A percentile compares a stretch with the other conserved stretches of the same genome.
Evolutionary conservation across 2,797 vertebrate genomes (phyloP).

Genomic region (Pyrocephalus nanus): DNA sequence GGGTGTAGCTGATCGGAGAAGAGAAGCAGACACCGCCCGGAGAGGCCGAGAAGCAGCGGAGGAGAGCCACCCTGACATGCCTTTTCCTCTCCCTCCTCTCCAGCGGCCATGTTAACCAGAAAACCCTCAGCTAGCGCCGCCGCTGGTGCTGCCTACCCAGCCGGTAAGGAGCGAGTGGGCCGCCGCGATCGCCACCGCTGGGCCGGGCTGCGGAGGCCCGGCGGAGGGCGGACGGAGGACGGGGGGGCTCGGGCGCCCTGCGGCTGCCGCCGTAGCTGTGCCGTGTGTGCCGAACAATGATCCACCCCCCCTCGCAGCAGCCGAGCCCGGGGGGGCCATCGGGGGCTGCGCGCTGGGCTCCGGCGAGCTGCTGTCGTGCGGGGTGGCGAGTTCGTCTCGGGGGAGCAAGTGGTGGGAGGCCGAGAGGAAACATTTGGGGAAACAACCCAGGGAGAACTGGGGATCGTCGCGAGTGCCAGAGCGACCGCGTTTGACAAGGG

Average conservation of each 20-base stretch:
- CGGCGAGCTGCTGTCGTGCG: background rate
- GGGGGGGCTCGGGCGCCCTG: background rate
- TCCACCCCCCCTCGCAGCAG: background rate
- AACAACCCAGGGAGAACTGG: background rate
- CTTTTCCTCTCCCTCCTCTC: conserved; percentile 65
- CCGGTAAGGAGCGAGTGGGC: conserved; percentile 72
- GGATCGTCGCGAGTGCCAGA: background rate
- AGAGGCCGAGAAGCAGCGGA: conserved; percentile 57
- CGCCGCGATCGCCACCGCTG: background rate
- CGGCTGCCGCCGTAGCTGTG: background rate
- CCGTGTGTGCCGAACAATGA: conserved; percentile 13
- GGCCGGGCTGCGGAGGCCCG: background rate
- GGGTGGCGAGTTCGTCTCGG: background rate
- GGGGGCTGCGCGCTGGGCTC: background rate
- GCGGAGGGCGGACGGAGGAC: no score
- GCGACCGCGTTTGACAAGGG: background rate
- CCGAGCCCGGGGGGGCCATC: background rate
- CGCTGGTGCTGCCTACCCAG: conserved; percentile 75
- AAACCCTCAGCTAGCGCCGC: conserved; percentile 78
- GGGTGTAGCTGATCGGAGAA: conserved; percentile 61
- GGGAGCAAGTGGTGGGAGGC: background rate
- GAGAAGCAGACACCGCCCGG: conserved; percentile 40
- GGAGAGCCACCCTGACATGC: conserved; percentile 73
- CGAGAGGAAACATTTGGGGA: background rate
- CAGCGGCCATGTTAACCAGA: conserved; percentile 91